Evolutionary conservation across 2,797 vertebrate genomes (phyloP), one percentile per base, ranked within the genome.

Genomic region (Sternotherus odoratus): DNA sequence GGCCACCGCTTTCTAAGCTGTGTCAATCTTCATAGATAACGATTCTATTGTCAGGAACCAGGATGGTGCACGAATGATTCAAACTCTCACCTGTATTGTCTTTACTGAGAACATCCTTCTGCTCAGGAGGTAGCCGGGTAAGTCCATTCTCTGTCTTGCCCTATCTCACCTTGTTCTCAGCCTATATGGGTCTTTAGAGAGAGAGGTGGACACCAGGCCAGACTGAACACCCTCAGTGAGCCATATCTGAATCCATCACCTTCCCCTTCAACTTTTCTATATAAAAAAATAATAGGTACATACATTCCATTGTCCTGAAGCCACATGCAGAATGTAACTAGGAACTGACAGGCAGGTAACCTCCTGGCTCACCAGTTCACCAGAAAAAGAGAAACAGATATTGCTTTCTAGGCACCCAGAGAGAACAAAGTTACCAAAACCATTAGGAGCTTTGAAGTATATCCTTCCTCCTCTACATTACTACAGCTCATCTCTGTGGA

Each of bases 121-220:
- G 53, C 0, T 0, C 7, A 53, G 63, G n/a, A 17, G 19, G 21
- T 26, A 86, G 9, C 5, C 11, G 5, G 23, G 36, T 21, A 6
- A 21, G 30, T 1, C 4, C 1, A 0, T 74, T 81, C 39, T 26
- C 5, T 33, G 28, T n/a, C 39, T 46, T 12, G 54, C 9, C 33
- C 69, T 88, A 8, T 46, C 77, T 87, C 88, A 51, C 6, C 3
- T 17, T 60, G 26, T 11, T 77, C 79, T 15, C 9, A 57, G 33
- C 24, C 89, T 91, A 90, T 75, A 85, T 88, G 30, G 56, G 66
- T 89, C 66, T 83, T 74, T 53, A 95, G 79, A 88, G 56, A 91
- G 85, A 28, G 1, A 5, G 77, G 36, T 9, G 4, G 2, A 36
- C 43, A 46, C 66, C 6, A 43, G 78, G 30, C 7, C 13, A 66